Conservation (phyloP, 2,113 vertebrate genomes). For the Chroicocephalus ridibundus region DNA sequence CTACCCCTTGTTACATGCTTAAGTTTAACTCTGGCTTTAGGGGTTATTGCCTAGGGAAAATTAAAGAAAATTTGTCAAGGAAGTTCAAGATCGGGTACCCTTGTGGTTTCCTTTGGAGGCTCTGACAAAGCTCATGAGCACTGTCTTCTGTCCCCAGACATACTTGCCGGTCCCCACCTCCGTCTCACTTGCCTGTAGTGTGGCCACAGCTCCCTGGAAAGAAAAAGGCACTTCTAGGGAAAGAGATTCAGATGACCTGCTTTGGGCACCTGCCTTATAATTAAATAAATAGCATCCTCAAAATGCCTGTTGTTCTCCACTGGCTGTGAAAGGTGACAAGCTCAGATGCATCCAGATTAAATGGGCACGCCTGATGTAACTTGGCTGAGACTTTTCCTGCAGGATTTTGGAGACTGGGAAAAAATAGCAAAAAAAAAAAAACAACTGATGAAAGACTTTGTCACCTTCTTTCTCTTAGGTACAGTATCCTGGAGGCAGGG, state of each 20-base stretch:
- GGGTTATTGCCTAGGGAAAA: background rate
- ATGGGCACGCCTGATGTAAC: background rate
- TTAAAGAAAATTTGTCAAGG: background rate
- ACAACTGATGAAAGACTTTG: background rate
- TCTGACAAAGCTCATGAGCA: background rate
- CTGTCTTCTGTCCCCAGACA: background rate
- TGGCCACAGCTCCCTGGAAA: background rate
- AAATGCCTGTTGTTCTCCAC: background rate
- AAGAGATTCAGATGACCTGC: background rate
- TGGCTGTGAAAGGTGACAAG: background rate
- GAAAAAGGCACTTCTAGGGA: background rate
- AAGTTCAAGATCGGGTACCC: background rate
- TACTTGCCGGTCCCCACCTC: background rate
- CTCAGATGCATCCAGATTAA: background rate
- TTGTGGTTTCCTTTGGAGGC: background rate
- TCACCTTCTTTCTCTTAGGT: background rate
- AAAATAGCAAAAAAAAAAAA: background rate
- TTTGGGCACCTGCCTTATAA: background rate
- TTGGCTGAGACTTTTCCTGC: background rate
- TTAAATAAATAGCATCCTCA: background rate
- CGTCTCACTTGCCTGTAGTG: background rate
- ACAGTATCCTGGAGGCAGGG: background rate
- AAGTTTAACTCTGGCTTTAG: background rate
- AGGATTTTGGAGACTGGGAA: background rate
- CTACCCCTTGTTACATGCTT: background rate